Evolutionary conservation across 2,888 invertebrate species (phyloP).

Genomic region (Platycnemis pennipes): DNA sequence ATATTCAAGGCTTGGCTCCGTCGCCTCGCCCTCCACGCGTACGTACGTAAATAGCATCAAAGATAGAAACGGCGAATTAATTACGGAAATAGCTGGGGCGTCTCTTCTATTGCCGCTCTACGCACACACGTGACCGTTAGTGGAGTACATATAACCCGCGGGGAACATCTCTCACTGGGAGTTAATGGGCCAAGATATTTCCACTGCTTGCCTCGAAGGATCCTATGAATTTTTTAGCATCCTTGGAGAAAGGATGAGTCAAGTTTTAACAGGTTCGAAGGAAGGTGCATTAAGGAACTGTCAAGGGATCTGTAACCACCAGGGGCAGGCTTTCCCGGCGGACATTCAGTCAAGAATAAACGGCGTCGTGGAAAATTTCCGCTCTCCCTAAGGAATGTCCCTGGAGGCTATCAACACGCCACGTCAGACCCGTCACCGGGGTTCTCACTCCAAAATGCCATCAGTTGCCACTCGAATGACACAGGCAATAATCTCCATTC

Average conservation of each 20-base stretch:
- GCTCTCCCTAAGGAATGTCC: too few relatives aligned
- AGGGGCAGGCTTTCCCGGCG: too few relatives aligned
- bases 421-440: too few relatives aligned
- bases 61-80: not conserved
- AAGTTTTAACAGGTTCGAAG: not conserved
- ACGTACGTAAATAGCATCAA: not conserved
- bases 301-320: not conserved
- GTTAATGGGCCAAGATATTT: not conserved
- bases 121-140: not conserved
- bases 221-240: not conserved
- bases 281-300: not conserved
- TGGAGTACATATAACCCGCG: not conserved
- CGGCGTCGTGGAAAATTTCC: too few relatives aligned
- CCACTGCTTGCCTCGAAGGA: not conserved
- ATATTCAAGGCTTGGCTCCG: constrained; percentile 6
- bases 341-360: too few relatives aligned
- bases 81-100: not conserved
- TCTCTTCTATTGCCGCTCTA: not conserved
- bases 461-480: too few relatives aligned
- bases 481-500: too few relatives aligned
- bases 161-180: not conserved
- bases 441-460: too few relatives aligned
- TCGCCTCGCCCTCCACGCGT: not conserved
- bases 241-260: not conserved
- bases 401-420: too few relatives aligned